Base-by-base conservation (phyloP, 2,888 invertebrate genomes). In the Zaprionus lineosus region DNA sequence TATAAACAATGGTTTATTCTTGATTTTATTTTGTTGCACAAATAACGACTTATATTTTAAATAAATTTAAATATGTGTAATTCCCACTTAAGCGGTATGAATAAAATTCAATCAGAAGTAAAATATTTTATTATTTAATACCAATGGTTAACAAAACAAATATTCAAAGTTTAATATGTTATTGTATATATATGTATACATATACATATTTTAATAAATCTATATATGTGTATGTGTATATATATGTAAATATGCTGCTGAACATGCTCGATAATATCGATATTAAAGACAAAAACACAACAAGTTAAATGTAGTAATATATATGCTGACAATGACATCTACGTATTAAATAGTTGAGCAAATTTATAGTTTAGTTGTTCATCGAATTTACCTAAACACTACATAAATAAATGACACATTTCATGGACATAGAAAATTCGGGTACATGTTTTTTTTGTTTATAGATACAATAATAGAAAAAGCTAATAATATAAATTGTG, bases 131-230 rank as follows among this genome's bases (percentile, higher is more conserved):
- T 75, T n/a, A n/a, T n/a, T n/a, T 76, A 79, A 81, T 84, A 72
- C 76, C 71, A 75, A 84, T 65, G 75, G 73, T 85, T 84, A 75
- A 86, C 76, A 82, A 76, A 86, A 86, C 72, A 81, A 78, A 60
- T 68, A 72, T 51, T 51, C 26, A 33, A 36, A 33, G 26, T 55
- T 55, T 47, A 41, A 43, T 50, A 19, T 50, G 41, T 60, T 43
- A 60, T 29, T 61, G 9, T 18, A 51, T 39, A 26, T 60, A 28
- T 60, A 60, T 70, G 56, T 43, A 47, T 55, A 37, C 53, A 51
- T 51, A 43, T 59, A 46, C 51, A 51, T 59, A 52, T 44, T 31
- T 58, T 60, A 21, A 21, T 64, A 52, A 43, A 59, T 51, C 14
- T 55, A 41, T 29, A 29, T 55, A 21, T 41, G 16, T 37, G 31